Evolutionary conservation across 2,113 vertebrate genomes (phyloP), one percentile per base, ranked within the genome.

Genomic region (Vulpes lagopus): DNA sequence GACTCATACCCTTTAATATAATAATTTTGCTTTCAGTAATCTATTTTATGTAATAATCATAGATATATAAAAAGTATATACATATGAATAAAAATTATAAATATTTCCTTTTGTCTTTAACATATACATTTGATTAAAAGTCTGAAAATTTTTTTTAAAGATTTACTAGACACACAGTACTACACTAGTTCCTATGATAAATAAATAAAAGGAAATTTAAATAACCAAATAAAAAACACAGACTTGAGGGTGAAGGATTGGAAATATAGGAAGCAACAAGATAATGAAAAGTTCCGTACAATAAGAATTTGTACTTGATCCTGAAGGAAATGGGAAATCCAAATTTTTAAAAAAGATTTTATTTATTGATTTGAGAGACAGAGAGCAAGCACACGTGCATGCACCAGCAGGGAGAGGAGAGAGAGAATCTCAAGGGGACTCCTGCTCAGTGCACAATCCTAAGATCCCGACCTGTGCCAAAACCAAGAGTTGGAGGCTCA

Each of bases 11-110:
- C 55, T 82, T 89, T 92, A 91, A 71, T 78, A 76, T 2, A 91
- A 43, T 38, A 89, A 92, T 38, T 92, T 74, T 80, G 85, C 23
- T 87, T 96, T 35, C 71, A 93, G 20, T 30, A 73, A 93, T 59
- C 64, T 74, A 85, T 11, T 69, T 25, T 7, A 69, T 80, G 11
- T 51, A 94, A 88, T 55, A 62, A 83, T 49, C 69, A 91, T 1
- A 64, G 3, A 35, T 19, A 38, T 8, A 73, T 64, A 43, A 30
- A 62, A 82, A 25, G 7, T 43, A 20, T n/a, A 92, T 43, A 5
- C 53, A 11, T 74, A 94, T 94, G 15, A 20, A 80, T 73, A 79
- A 73, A 91, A 73, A 84, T 25, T 67, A 78, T 76, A 12, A 73
- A 20, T n/a, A 57, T 23, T 87, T 67, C 20, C 30, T 87, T 83